phyloP scores from a whole-genome alignment of 2,888 invertebrate species.

The Andrena haemorrhoa region DNA sequence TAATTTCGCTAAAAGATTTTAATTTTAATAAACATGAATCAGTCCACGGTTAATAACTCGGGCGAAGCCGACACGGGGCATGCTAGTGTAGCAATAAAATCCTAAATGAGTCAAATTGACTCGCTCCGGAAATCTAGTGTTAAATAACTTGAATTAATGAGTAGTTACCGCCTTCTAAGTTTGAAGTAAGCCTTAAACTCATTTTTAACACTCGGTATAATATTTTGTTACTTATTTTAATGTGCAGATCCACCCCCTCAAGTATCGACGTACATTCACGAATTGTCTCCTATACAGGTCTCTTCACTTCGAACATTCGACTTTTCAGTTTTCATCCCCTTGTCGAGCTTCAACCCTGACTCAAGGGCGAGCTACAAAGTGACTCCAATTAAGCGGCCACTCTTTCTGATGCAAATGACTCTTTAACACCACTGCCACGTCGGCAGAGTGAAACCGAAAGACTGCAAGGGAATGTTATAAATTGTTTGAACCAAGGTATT shows the following conservation, averaged over 20 bases:
- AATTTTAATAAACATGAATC: too few species aligned
- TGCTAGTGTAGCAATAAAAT: too few species aligned
- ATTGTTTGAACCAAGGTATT: not conserved
- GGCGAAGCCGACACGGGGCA: too few species aligned
- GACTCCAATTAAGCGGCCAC: slow-evolving; percentile 42
- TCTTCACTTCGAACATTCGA: not conserved
- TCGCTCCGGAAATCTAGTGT: too few species aligned
- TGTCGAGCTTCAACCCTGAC: not conserved
- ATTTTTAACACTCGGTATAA: not conserved
- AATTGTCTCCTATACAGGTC: not conserved
- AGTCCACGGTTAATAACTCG: too few species aligned
- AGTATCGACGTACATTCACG: not conserved
- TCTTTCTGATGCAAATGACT: slow-evolving; percentile 44
- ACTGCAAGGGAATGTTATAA: not conserved
- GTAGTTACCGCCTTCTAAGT: not conserved
- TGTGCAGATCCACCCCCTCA: not conserved
- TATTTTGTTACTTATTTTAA: not conserved
- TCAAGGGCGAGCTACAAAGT: slow-evolving; percentile 21
- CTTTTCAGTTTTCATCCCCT: not conserved
- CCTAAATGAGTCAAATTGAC: too few species aligned
- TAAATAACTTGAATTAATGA: too few species aligned
- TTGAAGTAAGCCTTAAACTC: not conserved
- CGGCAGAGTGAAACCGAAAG: slow-evolving; percentile 8
- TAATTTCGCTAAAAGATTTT: too few species aligned
- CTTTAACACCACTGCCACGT: slow-evolving; percentile 26